Percentiles rank a stretch among this genome's conserved stretches.
These are phyloP conservation scores for Balaenoptera acutorostrata DNA, from an alignment of 2,113 vertebrate genomes.

Conservation along the genomic window DNA sequence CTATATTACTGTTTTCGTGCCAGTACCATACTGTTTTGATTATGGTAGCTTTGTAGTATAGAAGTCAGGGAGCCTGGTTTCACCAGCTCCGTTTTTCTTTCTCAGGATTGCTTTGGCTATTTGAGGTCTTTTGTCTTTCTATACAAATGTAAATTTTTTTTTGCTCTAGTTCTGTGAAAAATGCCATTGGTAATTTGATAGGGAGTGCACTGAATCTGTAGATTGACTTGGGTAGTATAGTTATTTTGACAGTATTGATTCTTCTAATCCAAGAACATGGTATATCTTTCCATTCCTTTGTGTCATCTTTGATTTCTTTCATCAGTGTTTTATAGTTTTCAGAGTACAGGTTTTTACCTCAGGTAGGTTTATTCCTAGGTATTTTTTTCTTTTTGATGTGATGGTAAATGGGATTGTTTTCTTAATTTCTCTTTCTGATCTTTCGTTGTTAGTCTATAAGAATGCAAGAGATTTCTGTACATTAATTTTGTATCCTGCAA, in stretches of 20 bases:
- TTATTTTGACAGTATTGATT: neutral
- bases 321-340: neutral
- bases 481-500: neutral
- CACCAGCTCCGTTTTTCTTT: neutral
- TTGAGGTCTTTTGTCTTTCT: neutral
- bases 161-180: neutral
- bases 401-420: neutral
- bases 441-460: neutral
- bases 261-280: neutral
- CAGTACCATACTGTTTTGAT: neutral
- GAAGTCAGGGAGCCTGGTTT: neutral
- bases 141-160: neutral
- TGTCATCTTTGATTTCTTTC: neutral
- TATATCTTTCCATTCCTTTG: neutral
- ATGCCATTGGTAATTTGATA: neutral
- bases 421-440: neutral
- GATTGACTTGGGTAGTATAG: neutral
- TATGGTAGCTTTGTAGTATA: neutral
- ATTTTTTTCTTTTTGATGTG: neutral
- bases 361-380: neutral
- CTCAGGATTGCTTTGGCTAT: neutral
- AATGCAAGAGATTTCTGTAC: neutral
- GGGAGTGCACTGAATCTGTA: neutral
- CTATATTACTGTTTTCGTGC: neutral
- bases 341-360: neutral